These are phyloP conservation scores for Acropternis orthonyx DNA, from an alignment of 2,797 vertebrate species.

Conservation along the genomic window DNA sequence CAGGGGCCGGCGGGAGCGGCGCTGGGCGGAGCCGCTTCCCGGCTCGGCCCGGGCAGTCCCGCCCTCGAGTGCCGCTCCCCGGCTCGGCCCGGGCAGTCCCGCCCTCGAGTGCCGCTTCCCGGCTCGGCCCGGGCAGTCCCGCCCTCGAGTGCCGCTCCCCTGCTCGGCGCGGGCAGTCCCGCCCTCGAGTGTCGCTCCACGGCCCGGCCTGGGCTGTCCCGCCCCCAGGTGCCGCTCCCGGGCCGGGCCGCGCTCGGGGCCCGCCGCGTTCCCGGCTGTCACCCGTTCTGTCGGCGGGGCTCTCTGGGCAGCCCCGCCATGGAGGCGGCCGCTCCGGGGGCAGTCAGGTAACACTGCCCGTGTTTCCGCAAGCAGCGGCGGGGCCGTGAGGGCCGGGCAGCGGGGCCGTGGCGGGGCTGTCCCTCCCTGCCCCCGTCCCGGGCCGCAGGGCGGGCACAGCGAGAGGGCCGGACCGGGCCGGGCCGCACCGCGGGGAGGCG, in stretches of 20 bases:
- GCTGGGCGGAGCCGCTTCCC: neutral
- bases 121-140: neutral
- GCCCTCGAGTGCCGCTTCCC: too few species aligned
- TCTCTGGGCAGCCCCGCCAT: neutral
- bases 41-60: neutral
- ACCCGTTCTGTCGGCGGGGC: too few species aligned
- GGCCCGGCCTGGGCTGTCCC: neutral
- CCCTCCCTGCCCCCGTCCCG: neutral
- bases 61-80: neutral
- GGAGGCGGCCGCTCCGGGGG: neutral
- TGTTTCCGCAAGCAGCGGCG: too few species aligned
- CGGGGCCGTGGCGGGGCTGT: neutral
- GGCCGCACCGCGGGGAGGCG: neutral
- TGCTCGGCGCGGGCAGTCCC: too few species aligned
- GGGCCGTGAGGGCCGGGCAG: neutral
- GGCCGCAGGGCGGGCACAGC: too few species aligned
- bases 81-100: too few species aligned
- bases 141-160: too few species aligned
- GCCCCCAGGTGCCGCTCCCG: neutral
- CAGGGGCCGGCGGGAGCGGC: neutral
- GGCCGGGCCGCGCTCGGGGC: accelerated
- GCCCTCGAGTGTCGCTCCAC: too few species aligned
- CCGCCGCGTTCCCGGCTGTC: too few species aligned
- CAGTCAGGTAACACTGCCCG: neutral
- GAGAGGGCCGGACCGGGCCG: too few species aligned